Evolutionary conservation across 1,140 invertebrate genomes (phyloP).

Genomic region (Hylyphantes graminicola): DNA sequence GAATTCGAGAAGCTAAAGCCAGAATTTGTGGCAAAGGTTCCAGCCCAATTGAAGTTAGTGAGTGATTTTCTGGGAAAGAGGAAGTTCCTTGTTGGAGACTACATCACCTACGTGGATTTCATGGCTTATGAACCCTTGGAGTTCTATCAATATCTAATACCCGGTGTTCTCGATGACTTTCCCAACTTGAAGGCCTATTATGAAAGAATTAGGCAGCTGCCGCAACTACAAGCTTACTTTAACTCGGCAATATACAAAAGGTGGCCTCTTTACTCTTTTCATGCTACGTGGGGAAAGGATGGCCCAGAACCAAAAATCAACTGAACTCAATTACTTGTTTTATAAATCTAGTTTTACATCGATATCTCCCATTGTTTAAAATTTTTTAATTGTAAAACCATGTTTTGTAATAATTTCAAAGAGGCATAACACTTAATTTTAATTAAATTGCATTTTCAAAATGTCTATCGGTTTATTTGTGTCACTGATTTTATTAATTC

Average conservation of each 20-base stretch:
- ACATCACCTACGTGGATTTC: slow-evolving; percentile 72
- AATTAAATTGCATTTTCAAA: too few relatives aligned
- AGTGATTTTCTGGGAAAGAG: slow-evolving; percentile 68
- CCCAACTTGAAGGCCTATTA: slow-evolving; percentile 68
- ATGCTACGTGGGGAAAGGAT: slow-evolving; percentile 65
- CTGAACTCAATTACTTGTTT: neutral
- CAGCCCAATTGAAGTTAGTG: slow-evolving; percentile 66
- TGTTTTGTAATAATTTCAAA: too few relatives aligned
- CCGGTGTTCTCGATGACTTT: slow-evolving; percentile 67
- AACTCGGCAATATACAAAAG: slow-evolving; percentile 66
- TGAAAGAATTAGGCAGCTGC: slow-evolving; percentile 66
- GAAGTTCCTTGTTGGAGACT: slow-evolving; percentile 69
- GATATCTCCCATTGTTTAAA: too few relatives aligned
- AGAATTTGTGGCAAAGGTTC: slow-evolving; percentile 63
- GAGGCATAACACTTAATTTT: too few relatives aligned
- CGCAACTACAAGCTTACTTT: slow-evolving; percentile 66
- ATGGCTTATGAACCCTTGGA: slow-evolving; percentile 71
- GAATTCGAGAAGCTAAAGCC: slow-evolving; percentile 61
- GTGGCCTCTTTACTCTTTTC: slow-evolving; percentile 65
- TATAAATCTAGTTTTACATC: too few relatives aligned
- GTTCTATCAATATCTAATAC: slow-evolving; percentile 66
- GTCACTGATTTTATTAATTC: too few relatives aligned
- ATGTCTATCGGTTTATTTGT: too few relatives aligned
- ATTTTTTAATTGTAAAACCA: too few relatives aligned
- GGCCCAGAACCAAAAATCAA: slow-evolving; percentile 15